A percentile compares a stretch with the other conserved stretches of the same genome.
These are phyloP conservation scores for Planococcus citri DNA, from an alignment of 1,140 invertebrate genomes.

Conservation along the genomic window DNA sequence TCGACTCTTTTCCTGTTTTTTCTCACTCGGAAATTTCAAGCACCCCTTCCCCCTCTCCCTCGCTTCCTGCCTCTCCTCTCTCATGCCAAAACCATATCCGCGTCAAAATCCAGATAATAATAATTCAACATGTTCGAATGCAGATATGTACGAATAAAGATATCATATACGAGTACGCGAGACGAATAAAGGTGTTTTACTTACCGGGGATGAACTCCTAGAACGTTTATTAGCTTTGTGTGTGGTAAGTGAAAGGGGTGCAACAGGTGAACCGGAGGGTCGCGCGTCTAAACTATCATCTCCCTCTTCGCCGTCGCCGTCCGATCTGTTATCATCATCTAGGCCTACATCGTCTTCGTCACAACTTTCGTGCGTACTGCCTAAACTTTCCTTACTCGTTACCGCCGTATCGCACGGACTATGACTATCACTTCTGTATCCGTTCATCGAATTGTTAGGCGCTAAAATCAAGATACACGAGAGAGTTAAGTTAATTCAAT, in stretches of 20 bases:
- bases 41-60: too few species aligned
- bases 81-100: too few species aligned
- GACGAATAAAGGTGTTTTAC: not conserved
- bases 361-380: constrained; percentile 27
- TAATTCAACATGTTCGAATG: too few species aligned
- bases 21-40: too few species aligned
- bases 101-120: too few species aligned
- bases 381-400: constrained; percentile 32
- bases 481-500: not conserved
- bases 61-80: too few species aligned
- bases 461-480: constrained; percentile 35
- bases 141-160: too few species aligned
- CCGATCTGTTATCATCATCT: constrained; percentile 19
- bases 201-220: constrained; percentile 22
- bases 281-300: constrained; percentile 24
- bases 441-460: constrained; percentile 44
- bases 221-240: constrained; percentile 23
- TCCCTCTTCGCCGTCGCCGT: constrained; percentile 25
- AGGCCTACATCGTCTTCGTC: constrained; percentile 26
- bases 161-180: too few species aligned
- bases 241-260: constrained; percentile 29
- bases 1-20: too few species aligned
- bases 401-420: constrained; percentile 45
- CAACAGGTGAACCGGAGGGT: constrained; percentile 25
- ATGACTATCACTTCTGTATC: constrained; percentile 46